Conservation (phyloP, 2,113 vertebrate genomes). For the Neolamprologus devosi region DNA sequence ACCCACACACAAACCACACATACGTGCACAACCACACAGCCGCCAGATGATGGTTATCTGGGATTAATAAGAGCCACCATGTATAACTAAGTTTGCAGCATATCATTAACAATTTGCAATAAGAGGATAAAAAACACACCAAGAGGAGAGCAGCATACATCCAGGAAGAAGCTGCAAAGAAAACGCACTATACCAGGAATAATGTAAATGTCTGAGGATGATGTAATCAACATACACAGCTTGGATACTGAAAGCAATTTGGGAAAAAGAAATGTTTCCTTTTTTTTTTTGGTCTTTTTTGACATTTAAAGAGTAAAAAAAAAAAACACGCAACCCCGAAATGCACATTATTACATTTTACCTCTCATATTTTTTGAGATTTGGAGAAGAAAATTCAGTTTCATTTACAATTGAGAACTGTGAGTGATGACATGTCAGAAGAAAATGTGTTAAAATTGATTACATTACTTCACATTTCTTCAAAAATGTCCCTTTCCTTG, state of each 20-base stretch:
- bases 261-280: neutral
- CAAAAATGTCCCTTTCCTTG: neutral
- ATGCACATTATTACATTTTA: neutral
- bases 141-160: neutral
- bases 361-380: neutral
- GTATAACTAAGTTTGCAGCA: constrained; percentile 39
- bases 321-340: neutral
- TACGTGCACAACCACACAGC: neutral
- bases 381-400: neutral
- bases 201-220: neutral
- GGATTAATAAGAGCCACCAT: constrained; percentile 25
- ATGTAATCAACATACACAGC: neutral
- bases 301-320: neutral
- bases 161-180: neutral
- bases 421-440: neutral
- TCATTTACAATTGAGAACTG: neutral
- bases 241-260: neutral
- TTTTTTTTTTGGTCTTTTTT: neutral
- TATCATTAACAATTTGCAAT: constrained; percentile 39
- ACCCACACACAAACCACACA: neutral
- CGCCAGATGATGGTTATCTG: constrained; percentile 27
- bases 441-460: neutral
- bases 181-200: neutral
- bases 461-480: neutral
- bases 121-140: neutral